These are phyloP conservation scores for Protosalanx chinensis DNA, from an alignment of 2,797 vertebrate genomes.

Conservation along the genomic window DNA sequence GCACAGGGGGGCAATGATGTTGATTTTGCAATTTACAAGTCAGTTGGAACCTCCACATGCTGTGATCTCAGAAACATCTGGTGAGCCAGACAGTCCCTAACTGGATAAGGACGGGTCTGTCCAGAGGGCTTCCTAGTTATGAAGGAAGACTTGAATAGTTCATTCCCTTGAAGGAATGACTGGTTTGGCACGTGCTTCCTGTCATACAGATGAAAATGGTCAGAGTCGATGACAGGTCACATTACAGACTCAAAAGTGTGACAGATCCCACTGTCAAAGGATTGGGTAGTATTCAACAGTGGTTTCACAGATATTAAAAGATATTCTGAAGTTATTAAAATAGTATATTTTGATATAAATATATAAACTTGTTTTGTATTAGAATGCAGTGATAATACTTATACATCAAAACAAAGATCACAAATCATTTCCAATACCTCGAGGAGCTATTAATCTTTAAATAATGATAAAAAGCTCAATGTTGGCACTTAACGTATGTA, in stretches of 20 bases:
- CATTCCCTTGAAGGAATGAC: background rate
- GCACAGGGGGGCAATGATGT: slow-evolving; percentile 30
- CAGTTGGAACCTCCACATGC: background rate
- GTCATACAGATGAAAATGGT: background rate
- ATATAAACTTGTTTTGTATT: background rate
- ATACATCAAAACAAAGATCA: background rate
- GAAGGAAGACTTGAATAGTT: background rate
- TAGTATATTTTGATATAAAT: background rate
- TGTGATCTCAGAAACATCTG: slow-evolving; percentile 1
- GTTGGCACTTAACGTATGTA: background rate
- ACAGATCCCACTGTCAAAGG: background rate
- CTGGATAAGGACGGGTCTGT: background rate
- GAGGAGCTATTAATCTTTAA: background rate
- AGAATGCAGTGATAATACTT: background rate
- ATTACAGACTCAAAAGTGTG: background rate
- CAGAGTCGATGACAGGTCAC: background rate
- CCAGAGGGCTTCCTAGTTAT: background rate
- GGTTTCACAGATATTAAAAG: background rate
- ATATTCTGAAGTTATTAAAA: background rate
- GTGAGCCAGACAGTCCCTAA: background rate
- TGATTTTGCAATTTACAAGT: background rate
- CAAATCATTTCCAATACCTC: background rate
- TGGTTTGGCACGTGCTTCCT: background rate
- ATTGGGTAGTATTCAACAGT: background rate
- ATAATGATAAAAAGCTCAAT: background rate